Percentiles rank a stretch among this genome's conserved stretches.
Evolutionary conservation across 2,113 vertebrate genomes (phyloP).

Genomic region (Sialia sialis): DNA sequence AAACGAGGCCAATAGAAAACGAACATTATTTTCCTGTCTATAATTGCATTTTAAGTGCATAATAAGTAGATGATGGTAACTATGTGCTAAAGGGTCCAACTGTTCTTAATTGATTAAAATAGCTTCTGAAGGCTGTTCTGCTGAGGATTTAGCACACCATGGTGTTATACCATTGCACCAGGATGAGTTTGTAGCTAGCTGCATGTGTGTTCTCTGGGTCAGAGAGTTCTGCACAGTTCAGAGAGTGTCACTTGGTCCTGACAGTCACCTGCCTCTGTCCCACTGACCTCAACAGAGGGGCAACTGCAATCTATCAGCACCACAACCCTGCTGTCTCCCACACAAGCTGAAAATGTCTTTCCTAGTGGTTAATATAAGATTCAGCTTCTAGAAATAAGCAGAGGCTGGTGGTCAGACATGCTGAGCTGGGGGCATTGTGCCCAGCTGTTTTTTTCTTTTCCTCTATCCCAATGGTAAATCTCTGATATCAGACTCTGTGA

Average conservation of each 20-base stretch:
- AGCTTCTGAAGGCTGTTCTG: background rate
- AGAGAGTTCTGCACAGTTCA: background rate
- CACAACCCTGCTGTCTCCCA: background rate
- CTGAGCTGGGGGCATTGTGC: background rate
- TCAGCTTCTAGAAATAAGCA: background rate
- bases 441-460: background rate
- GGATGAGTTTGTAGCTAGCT: background rate
- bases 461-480: background rate
- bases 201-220: background rate
- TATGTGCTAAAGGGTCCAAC: slow-evolving; percentile 6
- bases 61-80: background rate
- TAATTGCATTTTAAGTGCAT: slow-evolving; percentile 40
- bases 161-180: background rate
- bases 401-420: background rate
- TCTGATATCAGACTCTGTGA: background rate
- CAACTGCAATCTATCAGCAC: background rate
- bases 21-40: slow-evolving; percentile 7
- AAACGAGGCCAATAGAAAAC: background rate
- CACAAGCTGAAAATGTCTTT: background rate
- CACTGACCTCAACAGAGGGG: fast-evolving
- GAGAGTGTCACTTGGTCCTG: background rate
- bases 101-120: slow-evolving; percentile 36
- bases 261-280: background rate
- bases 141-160: background rate
- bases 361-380: background rate